Evolutionary conservation across 2,113 vertebrate genomes (phyloP).

Genomic region (Nanorana parkeri): DNA sequence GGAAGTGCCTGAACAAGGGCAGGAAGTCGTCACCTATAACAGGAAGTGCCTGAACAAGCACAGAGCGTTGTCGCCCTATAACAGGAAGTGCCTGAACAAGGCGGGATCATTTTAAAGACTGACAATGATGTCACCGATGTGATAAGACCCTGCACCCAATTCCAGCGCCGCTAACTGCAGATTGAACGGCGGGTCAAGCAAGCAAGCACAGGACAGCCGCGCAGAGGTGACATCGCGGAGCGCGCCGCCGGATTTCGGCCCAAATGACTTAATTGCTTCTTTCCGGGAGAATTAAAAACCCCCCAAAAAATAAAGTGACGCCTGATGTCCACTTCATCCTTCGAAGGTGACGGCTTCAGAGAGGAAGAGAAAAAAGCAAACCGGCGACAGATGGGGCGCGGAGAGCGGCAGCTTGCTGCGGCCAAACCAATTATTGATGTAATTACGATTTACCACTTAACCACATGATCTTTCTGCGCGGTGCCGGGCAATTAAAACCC

Average conservation of each 20-base stretch:
- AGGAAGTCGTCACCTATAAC: too few relatives aligned
- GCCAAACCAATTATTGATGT: conserved; percentile 98
- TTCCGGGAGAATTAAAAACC: neutral
- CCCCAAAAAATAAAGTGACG: neutral
- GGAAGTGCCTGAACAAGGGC: too few relatives aligned
- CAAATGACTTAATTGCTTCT: conserved; percentile 24
- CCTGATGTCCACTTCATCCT: conserved; percentile 26
- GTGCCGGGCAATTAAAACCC: conserved; percentile 89
- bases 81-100: too few relatives aligned
- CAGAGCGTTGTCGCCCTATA: too few relatives aligned
- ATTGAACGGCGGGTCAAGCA: too few relatives aligned
- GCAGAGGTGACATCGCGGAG: too few relatives aligned
- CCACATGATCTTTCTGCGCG: conserved; percentile 89
- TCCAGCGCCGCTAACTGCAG: too few relatives aligned
- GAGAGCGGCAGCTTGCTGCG: conserved; percentile 92
- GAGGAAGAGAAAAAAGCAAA: conserved; percentile 59
- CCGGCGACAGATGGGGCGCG: conserved; percentile 90
- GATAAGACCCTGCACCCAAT: too few relatives aligned
- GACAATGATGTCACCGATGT: too few relatives aligned
- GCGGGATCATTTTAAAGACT: too few relatives aligned
- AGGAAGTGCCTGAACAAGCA: too few relatives aligned
- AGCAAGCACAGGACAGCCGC: too few relatives aligned
- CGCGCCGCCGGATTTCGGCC: neutral
- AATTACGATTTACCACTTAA: conserved; percentile 98
- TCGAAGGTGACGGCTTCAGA: conserved; percentile 36